phyloP scores from a whole-genome alignment of 2,113 vertebrate genomes.

The Sterrhoptilus dennistouni region DNA sequence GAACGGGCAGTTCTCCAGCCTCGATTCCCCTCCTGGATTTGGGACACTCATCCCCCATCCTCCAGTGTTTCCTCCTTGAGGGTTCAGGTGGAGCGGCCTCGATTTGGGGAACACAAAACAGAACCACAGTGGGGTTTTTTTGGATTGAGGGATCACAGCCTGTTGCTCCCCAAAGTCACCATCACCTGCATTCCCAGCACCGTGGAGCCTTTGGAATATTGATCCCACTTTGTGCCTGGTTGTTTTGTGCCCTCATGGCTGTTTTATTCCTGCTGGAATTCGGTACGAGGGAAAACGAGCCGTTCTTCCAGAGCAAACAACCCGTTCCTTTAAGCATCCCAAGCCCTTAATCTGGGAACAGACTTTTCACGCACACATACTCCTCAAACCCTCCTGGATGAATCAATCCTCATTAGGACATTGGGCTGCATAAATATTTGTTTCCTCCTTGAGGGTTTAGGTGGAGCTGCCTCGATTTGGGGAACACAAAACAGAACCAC shows the following conservation, averaged over 20 bases:
- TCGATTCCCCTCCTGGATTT: neutral
- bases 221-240: rapidly evolving
- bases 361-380: neutral
- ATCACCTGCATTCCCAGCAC: rapidly evolving
- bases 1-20: rapidly evolving
- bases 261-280: neutral
- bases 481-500: rapidly evolving
- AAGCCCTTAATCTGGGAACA: neutral
- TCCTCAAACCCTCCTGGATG: neutral
- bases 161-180: neutral
- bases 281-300: rapidly evolving
- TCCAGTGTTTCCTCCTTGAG: too few relatives aligned
- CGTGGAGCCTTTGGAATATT: rapidly evolving
- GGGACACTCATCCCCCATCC: neutral
- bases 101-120: too few relatives aligned
- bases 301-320: neutral
- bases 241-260: rapidly evolving
- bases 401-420: constrained; percentile 1
- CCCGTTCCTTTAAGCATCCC: neutral
- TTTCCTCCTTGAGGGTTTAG: neutral
- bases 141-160: too few relatives aligned
- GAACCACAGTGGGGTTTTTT: too few relatives aligned
- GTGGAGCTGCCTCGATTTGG: rapidly evolving
- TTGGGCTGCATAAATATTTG: constrained; percentile 9
- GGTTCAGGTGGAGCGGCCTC: neutral